These are phyloP conservation scores for Phylloscopus whistleri DNA, from an alignment of 2,113 vertebrate species.

Conservation along the genomic window DNA sequence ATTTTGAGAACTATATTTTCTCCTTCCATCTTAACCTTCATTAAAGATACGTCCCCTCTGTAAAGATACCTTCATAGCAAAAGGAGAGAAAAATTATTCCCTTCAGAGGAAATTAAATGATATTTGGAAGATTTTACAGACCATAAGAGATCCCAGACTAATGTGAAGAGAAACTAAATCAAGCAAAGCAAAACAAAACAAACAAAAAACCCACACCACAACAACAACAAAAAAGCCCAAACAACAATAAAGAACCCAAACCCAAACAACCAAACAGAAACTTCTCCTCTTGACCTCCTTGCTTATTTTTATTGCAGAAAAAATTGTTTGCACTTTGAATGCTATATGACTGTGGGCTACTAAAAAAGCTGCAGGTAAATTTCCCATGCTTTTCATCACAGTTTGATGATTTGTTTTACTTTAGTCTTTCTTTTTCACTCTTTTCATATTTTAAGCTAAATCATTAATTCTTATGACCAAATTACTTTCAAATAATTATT, in stretches of 20 bases:
- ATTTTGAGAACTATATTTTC: background rate
- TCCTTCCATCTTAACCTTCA: background rate
- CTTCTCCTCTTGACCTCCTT: fast-evolving
- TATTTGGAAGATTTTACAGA: background rate
- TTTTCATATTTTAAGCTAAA: background rate
- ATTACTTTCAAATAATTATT: background rate
- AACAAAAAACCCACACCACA: background rate
- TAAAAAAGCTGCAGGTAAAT: background rate
- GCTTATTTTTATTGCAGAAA: background rate
- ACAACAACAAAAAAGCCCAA: background rate
- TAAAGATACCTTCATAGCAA: background rate
- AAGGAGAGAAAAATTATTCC: background rate
- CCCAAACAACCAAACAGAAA: fast-evolving
- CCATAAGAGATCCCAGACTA: background rate
- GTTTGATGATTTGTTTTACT: background rate
- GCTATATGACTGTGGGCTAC: background rate
- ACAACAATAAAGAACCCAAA: background rate
- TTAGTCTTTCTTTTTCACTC: background rate
- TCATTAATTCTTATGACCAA: background rate
- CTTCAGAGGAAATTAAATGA: background rate
- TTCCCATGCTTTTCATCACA: background rate
- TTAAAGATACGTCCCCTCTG: background rate
- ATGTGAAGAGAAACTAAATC: background rate
- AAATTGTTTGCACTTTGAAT: background rate
- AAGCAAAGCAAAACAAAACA: background rate